Base-by-base conservation (phyloP, 2,888 invertebrate species). In the Himalopsyche japonica region DNA sequence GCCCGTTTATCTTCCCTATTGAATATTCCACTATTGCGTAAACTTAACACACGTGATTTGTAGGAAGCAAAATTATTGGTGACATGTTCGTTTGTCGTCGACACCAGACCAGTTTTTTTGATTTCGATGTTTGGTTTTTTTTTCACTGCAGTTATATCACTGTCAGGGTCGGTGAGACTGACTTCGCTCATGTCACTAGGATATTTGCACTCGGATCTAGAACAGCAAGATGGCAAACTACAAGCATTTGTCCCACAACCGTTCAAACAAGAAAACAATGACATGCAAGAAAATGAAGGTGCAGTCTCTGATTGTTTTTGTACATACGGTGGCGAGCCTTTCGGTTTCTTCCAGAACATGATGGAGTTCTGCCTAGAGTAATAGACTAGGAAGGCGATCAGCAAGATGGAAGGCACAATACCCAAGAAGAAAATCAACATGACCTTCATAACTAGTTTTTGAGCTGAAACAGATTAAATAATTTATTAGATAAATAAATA, bases 341-440 rank as follows among this genome's bases (percentile, higher is more conserved):
- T 89, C 4, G 93, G 92, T 86, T 92, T 91, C 90, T 93, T 93
- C 92, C 92, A 92, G 90, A 92, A 91, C 87, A 88, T 88, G 64
- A 92, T 89, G 86, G 92, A 89, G 95, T 96, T 95, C 89, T 94
- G 95, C 32, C 94, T 93, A 86, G 94, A 93, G 91, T 96, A 96
- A 93, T 97, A 97, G 82, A 94, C 90, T 49, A 96, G 91, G 89
- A 96, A 94, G 57, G 95, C 92, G 3, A 95, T 89, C 30, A 96
- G 90, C 1, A 95, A 93, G 70, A 95, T 90, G 84, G 94, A 90
- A 0, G 98, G 98, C 82, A 98, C 92, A 88, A 98, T 95, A 32
- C 97, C 95, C 88, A 98, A 93, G 94, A 98, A 97, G 88, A 98
- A 94, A 87, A 98, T 94, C 90, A 96, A 96, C 92, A 98, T 93